Conservation (phyloP, 2,888 invertebrate genomes). For the Lochmaea capreae region DNA sequence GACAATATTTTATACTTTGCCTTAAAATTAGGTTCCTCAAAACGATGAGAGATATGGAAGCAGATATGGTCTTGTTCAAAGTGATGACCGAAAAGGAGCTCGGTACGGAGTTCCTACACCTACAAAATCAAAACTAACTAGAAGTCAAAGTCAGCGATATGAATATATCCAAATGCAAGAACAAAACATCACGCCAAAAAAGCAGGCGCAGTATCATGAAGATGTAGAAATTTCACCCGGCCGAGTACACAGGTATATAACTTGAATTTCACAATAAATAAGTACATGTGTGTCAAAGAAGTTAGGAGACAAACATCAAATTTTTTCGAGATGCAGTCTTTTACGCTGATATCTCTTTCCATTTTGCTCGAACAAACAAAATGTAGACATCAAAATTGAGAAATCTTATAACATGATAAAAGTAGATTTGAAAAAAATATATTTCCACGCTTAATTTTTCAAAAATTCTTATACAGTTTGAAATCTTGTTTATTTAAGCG, state of each 20-base stretch:
- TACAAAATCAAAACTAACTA: slow-evolving; percentile 54
- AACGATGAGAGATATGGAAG: slow-evolving; percentile 63
- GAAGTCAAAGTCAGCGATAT: slow-evolving; percentile 62
- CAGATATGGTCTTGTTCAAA: slow-evolving; percentile 67
- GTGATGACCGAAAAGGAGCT: slow-evolving; percentile 59
- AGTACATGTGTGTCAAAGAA: too few species aligned
- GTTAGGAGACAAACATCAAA: too few species aligned
- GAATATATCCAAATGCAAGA: slow-evolving; percentile 70
- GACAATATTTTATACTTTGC: background rate
- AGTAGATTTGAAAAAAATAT: too few species aligned
- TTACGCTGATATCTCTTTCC: too few species aligned
- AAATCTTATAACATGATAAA: too few species aligned
- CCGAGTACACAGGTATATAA: slow-evolving; percentile 60
- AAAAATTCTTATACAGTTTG: too few species aligned
- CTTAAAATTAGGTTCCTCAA: slow-evolving; percentile 54
- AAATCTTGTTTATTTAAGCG: too few species aligned
- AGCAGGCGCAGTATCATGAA: slow-evolving; percentile 64
- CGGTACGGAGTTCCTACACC: slow-evolving; percentile 50
- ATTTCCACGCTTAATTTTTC: too few species aligned
- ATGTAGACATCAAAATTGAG: too few species aligned
- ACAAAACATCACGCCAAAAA: slow-evolving; percentile 61
- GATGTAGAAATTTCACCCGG: slow-evolving; percentile 70
- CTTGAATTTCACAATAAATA: too few species aligned
- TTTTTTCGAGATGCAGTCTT: too few species aligned
- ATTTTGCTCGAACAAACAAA: too few species aligned